Percentiles rank a stretch among this genome's conserved stretches.
These are phyloP conservation scores for Gasteruption jaculator DNA, from an alignment of 2,888 invertebrate genomes.

Conservation along the genomic window DNA sequence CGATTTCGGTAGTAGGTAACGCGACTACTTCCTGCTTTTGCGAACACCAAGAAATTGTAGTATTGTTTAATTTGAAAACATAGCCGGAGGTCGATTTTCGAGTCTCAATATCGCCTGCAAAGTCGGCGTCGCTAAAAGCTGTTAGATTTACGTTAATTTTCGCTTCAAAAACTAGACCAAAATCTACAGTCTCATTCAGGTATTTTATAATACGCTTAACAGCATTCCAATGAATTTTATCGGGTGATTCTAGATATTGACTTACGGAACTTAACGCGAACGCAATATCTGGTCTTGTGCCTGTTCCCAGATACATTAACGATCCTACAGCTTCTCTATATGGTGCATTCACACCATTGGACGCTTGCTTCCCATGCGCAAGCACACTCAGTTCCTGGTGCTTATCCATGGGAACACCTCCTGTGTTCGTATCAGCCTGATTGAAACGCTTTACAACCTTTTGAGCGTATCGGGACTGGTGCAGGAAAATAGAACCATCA, in stretches of 20 bases:
- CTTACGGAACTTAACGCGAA: slow-evolving; percentile 17
- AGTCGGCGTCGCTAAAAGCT: slow-evolving; percentile 18
- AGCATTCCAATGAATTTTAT: slow-evolving; percentile 22
- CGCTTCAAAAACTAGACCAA: slow-evolving; percentile 13
- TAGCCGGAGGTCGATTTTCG: slow-evolving; percentile 19
- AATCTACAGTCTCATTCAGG: slow-evolving; percentile 17
- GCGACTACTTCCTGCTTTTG: slow-evolving; percentile 25
- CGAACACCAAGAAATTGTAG: slow-evolving; percentile 18
- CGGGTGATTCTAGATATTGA: slow-evolving; percentile 18
- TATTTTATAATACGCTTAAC: slow-evolving; percentile 22
- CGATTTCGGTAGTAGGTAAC: slow-evolving; percentile 27
- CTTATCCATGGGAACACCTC: slow-evolving; percentile 5
- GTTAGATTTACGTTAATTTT: slow-evolving; percentile 1
- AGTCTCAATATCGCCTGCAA: slow-evolving; percentile 10
- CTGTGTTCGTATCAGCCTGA: too few species aligned
- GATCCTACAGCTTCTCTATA: slow-evolving; percentile 23
- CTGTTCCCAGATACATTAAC: slow-evolving; percentile 20
- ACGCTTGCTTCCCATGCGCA: slow-evolving; percentile 8
- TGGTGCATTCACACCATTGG: slow-evolving; percentile 10
- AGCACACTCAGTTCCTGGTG: slow-evolving; percentile 11
- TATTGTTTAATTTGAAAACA: slow-evolving; percentile 10
- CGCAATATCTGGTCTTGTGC: slow-evolving; percentile 24
- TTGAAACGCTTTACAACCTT: too few species aligned
- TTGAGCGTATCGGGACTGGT: too few species aligned
- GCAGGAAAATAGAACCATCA: too few species aligned